Evolutionary conservation across 1,140 invertebrate genomes (phyloP), one percentile per base, ranked within the genome.

Genomic region (Pemphigus obesinymphae): DNA sequence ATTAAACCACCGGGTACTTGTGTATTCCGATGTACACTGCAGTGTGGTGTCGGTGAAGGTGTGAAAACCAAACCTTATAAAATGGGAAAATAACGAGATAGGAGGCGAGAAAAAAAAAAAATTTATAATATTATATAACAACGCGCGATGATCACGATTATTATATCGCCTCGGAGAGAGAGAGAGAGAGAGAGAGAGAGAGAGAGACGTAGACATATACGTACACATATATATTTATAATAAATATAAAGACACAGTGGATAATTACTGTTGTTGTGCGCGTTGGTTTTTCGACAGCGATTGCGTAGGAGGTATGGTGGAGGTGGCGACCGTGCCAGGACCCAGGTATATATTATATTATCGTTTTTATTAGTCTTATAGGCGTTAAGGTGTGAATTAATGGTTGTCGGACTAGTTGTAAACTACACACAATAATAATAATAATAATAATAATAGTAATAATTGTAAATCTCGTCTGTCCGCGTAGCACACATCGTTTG

Each of bases 331-430:
- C 45, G 40, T 7, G 7, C 23, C 43, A 13, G 3, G 4, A 2
- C 31, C 43, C 6, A 48, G 40, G 48, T 48, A n/a, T 48, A n/a
- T n/a, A n/a, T n/a, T n/a, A n/a, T n/a, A n/a, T n/a, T n/a, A 29
- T 73, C 26, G 26, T 50, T 73, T 73, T 73, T 73, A 73, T 73
- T 73, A 73, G 70, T 48, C 43, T 31, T 45, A n/a, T n/a, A 26
- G 43, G 70, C 70, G 43, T 73, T 48, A 73, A 73, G 70, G 70
- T 73, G 70, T 73, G 70, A 73, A 73, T 50, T 73, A 73, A 73
- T 48, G 68, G 68, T 40, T 48, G 68, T 50, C 29, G 70, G 70
- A 31, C 70, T 73, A 50, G 70, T 50, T 73, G 70, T 73, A 48
- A 73, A 45, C 68, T 31, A 34, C 61, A 20, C 20, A 40, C 17